Evolutionary conservation across 1,140 invertebrate genomes (phyloP).

Genomic region (Drosophila sp.): DNA sequence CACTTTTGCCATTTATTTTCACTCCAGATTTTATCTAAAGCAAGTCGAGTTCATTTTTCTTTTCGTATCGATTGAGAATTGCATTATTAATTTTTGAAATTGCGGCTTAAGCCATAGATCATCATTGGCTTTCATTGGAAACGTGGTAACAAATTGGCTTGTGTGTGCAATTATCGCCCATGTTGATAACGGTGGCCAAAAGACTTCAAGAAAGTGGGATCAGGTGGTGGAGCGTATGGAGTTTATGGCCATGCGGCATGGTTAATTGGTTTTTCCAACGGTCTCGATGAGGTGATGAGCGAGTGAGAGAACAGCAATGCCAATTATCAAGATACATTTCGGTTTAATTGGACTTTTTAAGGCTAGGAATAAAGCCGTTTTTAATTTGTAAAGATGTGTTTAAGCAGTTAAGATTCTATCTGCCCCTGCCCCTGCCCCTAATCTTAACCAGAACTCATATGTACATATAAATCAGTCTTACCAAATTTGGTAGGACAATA

Average conservation of each 20-base stretch:
- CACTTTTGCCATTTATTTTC: background rate
- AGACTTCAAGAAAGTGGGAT: slow-evolving; percentile 12
- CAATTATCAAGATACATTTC: slow-evolving; percentile 66
- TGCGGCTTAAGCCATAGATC: slow-evolving; percentile 66
- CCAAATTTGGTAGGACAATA: slow-evolving; percentile 9
- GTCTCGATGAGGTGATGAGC: slow-evolving; percentile 37
- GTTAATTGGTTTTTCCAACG: slow-evolving; percentile 68
- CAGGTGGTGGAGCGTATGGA: background rate
- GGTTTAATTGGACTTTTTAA: slow-evolving; percentile 54
- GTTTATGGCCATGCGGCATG: slow-evolving; percentile 33
- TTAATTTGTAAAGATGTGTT: slow-evolving; percentile 28
- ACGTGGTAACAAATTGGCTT: slow-evolving; percentile 67
- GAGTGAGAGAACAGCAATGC: slow-evolving; percentile 48
- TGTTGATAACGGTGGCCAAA: slow-evolving; percentile 54
- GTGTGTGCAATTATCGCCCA: slow-evolving; percentile 65
- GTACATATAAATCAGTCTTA: slow-evolving; percentile 1
- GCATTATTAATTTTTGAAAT: slow-evolving; percentile 68
- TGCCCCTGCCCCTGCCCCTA: too few species aligned
- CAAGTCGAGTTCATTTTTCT: slow-evolving; percentile 28
- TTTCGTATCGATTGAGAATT: slow-evolving; percentile 55
- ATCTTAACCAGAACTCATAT: background rate
- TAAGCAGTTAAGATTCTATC: slow-evolving; percentile 24
- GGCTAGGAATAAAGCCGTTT: slow-evolving; percentile 1
- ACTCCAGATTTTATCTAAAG: slow-evolving; percentile 44
- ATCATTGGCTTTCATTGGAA: slow-evolving; percentile 55